A percentile compares a stretch with the other conserved stretches of the same genome.
Evolutionary conservation across 2,113 vertebrate species (phyloP).

Genomic region (Onychorhynchus coronatus): DNA sequence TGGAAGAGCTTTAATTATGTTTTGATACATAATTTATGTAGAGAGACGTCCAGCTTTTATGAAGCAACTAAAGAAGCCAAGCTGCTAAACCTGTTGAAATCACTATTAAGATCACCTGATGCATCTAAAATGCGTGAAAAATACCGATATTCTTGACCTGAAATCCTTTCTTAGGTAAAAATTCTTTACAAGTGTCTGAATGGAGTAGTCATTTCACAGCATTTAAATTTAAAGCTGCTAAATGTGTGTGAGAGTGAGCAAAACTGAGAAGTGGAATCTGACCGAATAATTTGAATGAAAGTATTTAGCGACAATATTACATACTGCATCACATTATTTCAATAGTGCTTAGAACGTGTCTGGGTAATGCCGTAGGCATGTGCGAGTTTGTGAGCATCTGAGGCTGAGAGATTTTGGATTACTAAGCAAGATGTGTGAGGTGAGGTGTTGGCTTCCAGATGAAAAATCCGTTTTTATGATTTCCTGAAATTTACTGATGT

Average conservation of each 20-base stretch:
- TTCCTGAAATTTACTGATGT: not conserved
- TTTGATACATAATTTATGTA: not conserved
- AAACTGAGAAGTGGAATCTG: not conserved
- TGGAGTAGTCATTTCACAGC: not conserved
- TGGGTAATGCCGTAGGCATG: not conserved
- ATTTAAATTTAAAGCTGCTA: not conserved
- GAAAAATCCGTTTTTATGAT: not conserved
- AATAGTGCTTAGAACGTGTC: not conserved
- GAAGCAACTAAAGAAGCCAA: not conserved
- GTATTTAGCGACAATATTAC: not conserved
- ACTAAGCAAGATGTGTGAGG: not conserved
- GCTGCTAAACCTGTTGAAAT: not conserved
- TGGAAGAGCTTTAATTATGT: not conserved
- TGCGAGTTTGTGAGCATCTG: not conserved
- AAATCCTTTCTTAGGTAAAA: not conserved
- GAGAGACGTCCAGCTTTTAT: not conserved
- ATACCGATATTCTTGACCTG: not conserved
- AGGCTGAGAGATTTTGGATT: not conserved
- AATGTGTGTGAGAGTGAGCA: not conserved
- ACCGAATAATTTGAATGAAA: not conserved
- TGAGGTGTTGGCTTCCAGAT: not conserved
- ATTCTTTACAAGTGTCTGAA: not conserved
- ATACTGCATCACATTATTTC: not conserved
- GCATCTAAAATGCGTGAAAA: not conserved
- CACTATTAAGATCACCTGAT: accelerated